A percentile compares a stretch with the other conserved stretches of the same genome.
Conservation (phyloP, 2,113 vertebrate species). For the Phainopepla nitens region DNA sequence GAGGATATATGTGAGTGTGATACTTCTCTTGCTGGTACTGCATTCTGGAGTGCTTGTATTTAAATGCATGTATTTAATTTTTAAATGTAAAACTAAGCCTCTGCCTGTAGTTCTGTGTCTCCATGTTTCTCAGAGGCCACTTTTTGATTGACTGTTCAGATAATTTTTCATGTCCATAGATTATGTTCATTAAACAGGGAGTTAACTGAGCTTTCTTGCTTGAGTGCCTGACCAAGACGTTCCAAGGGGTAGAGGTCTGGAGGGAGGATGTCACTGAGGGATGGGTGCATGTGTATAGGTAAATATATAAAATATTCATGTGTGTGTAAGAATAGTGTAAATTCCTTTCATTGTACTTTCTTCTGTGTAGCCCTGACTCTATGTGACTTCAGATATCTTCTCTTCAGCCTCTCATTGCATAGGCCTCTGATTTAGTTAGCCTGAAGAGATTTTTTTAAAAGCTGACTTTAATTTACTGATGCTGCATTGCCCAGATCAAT, state of each 20-base stretch:
- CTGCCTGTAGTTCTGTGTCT: not conserved
- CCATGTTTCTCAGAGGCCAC: not conserved
- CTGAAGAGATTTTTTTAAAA: not conserved
- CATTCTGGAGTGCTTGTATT: not conserved
- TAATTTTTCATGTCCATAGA: not conserved
- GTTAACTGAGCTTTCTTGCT: not conserved
- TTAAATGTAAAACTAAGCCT: not conserved
- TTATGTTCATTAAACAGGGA: not conserved
- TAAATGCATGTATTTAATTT: not conserved
- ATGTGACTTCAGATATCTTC: not conserved
- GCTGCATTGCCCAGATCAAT: slow-evolving; percentile 3
- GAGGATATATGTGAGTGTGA: not conserved
- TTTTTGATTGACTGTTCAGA: not conserved
- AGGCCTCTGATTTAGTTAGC: not conserved
- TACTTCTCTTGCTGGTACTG: not conserved
- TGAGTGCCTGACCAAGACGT: not conserved
- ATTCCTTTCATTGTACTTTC: not conserved
- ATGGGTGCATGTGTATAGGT: accelerated
- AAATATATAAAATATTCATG: not conserved
- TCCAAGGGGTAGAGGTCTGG: not conserved
- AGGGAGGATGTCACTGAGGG: not conserved
- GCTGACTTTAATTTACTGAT: slow-evolving; percentile 25
- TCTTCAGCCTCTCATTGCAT: not conserved
- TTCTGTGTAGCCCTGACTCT: not conserved
- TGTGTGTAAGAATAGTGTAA: not conserved